phyloP scores from a whole-genome alignment of 1,140 invertebrate genomes.

The Ruditapes philippinarum region DNA sequence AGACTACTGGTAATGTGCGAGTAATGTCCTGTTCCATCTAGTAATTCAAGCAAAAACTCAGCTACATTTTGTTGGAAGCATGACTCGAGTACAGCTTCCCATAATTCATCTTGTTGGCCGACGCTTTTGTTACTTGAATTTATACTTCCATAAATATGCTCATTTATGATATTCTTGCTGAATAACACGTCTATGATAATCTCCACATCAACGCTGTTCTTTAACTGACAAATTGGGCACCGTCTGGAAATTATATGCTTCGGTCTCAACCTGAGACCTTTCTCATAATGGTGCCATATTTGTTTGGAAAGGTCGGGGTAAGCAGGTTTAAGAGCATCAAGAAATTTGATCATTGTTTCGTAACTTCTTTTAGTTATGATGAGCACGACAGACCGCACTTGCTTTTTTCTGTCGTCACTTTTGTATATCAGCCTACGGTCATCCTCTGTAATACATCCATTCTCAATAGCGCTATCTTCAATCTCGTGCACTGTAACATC shows the following conservation, averaged over 20 bases:
- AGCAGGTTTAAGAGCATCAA: not conserved
- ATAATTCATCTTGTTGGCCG: not conserved
- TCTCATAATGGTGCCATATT: not conserved
- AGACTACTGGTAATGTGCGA: not conserved
- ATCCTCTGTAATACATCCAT: not conserved
- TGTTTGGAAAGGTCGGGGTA: not conserved
- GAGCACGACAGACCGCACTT: not conserved
- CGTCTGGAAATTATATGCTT: not conserved
- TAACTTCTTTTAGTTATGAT: not conserved
- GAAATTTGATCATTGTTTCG: not conserved
- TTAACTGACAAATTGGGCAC: not conserved
- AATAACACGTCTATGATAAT: not conserved
- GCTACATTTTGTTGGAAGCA: not conserved
- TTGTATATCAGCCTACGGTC: not conserved
- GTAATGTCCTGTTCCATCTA: not conserved
- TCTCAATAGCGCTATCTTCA: not conserved
- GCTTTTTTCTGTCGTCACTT: not conserved
- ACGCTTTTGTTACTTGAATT: not conserved
- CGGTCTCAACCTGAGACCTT: not conserved
- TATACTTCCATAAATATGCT: not conserved
- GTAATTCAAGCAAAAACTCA: not conserved
- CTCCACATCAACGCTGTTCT: not conserved
- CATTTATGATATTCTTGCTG: not conserved
- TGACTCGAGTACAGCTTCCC: not conserved
- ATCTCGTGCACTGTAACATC: not conserved